phyloP scores from a whole-genome alignment of 2,797 vertebrate genomes.

The Vireo griseus region DNA sequence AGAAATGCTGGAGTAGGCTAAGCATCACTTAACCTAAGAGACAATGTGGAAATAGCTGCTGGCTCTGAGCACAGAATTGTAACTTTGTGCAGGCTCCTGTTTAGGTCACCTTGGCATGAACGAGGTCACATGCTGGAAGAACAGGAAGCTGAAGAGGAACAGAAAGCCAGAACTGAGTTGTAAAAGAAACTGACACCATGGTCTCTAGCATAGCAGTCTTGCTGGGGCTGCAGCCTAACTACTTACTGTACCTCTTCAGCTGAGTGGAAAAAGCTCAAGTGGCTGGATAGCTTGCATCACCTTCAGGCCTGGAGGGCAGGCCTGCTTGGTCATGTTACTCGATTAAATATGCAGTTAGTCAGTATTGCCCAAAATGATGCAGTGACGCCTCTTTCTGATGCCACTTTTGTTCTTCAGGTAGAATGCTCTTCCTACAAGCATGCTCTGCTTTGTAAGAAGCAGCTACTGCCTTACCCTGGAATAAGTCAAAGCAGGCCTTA shows the following conservation, averaged over 20 bases:
- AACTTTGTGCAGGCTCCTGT: not conserved
- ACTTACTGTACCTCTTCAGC: not conserved
- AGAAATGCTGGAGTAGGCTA: not conserved
- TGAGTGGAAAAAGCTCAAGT: not conserved
- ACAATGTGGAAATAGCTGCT: not conserved
- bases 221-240: not conserved
- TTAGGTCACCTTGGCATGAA: not conserved
- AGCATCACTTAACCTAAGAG: not conserved
- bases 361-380: not conserved
- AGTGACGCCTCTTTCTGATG: not conserved
- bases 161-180: not conserved
- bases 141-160: not conserved
- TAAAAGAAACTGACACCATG: not conserved
- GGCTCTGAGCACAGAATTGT: not conserved
- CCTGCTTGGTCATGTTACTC: not conserved
- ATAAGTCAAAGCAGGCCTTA: not conserved
- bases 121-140: not conserved
- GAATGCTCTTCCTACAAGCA: not conserved
- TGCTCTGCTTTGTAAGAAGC: not conserved
- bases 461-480: not conserved
- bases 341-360: not conserved
- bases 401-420: not conserved
- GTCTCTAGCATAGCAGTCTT: accelerated
- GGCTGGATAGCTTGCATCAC: not conserved
- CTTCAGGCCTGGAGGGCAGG: not conserved